These are phyloP conservation scores for Pristionchus pacificus DNA, from an alignment of 1,140 invertebrate species.

Conservation along the genomic window DNA sequence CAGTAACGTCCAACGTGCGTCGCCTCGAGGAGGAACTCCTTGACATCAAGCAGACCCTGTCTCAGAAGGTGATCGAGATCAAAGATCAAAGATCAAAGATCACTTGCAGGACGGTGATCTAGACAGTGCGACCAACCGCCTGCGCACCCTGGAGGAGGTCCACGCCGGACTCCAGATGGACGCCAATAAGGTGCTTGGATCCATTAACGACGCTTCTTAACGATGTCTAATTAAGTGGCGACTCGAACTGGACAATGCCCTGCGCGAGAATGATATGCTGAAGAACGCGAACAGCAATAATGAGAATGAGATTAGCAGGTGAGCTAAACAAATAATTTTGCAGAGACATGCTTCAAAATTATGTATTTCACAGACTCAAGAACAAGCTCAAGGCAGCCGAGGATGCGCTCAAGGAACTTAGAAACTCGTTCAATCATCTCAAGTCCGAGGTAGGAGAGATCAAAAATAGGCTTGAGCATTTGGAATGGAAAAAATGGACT, in stretches of 20 bases:
- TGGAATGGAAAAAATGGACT: conserved; percentile 15
- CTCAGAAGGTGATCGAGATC: too few species aligned
- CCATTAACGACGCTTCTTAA: neutral
- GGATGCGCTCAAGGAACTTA: conserved; percentile 41
- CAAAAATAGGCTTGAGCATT: too few species aligned
- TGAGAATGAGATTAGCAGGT: conserved; percentile 41
- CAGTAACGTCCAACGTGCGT: conserved; percentile 49
- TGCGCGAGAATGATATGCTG: conserved; percentile 46
- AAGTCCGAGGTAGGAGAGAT: conserved; percentile 42
- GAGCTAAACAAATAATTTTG: too few species aligned
- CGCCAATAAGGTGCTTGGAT: conserved; percentile 3
- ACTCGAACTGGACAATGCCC: conserved; percentile 45
- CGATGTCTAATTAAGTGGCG: conserved; percentile 15
- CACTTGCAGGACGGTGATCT: conserved; percentile 51
- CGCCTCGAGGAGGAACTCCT: conserved; percentile 51
- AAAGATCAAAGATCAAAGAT: too few species aligned
- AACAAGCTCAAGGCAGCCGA: conserved; percentile 42
- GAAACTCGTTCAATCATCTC: conserved; percentile 37
- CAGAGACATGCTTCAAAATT: too few species aligned
- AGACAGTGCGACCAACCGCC: conserved; percentile 45
- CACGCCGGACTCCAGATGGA: conserved; percentile 40
- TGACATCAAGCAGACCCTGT: conserved; percentile 35
- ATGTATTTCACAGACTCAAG: too few species aligned
- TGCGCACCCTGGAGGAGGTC: conserved; percentile 48
- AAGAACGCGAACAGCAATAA: conserved; percentile 37